phyloP scores from a whole-genome alignment of 2,113 vertebrate species.

The Bostrychus sinensis region DNA sequence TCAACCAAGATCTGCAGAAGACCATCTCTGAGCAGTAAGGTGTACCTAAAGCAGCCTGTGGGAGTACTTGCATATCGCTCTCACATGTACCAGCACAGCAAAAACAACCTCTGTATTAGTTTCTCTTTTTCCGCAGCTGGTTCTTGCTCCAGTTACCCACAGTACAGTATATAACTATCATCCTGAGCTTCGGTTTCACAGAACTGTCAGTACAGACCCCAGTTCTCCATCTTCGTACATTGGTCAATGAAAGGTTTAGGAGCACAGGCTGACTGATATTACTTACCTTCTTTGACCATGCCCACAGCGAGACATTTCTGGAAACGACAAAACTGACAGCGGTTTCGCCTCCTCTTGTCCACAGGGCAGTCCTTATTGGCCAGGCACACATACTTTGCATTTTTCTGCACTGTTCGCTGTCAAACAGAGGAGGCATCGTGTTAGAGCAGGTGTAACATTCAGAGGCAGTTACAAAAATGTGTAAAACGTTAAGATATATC shows the following conservation, averaged over 20 bases:
- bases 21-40: no score
- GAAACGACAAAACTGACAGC: slow-evolving; percentile 97
- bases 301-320: slow-evolving; percentile 95
- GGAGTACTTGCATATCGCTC: slow-evolving; percentile 3
- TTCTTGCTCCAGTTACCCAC: slow-evolving; percentile 42
- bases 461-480: no score
- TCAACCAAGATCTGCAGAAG: no score
- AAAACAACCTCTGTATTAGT: slow-evolving; percentile 43
- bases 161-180: slow-evolving; percentile 24
- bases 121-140: slow-evolving; percentile 53
- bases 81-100: slow-evolving; percentile 20
- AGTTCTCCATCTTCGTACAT: not conserved
- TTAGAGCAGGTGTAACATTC: not conserved
- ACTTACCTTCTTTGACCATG: slow-evolving; percentile 97
- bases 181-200: slow-evolving; percentile 45
- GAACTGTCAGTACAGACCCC: slow-evolving; percentile 43
- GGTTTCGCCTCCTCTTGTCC: slow-evolving; percentile 93
- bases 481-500: no score
- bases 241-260: slow-evolving; percentile 24
- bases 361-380: slow-evolving; percentile 95
- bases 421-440: slow-evolving; percentile 18
- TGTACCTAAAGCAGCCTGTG: no score
- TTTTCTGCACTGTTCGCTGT: slow-evolving; percentile 96
- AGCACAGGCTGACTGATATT: slow-evolving; percentile 15
- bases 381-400: slow-evolving; percentile 96